Percentiles rank a stretch among this genome's conserved stretches.
These are phyloP conservation scores for Campoletis raptor DNA, from an alignment of 2,888 invertebrate species.

Conservation along the genomic window DNA sequence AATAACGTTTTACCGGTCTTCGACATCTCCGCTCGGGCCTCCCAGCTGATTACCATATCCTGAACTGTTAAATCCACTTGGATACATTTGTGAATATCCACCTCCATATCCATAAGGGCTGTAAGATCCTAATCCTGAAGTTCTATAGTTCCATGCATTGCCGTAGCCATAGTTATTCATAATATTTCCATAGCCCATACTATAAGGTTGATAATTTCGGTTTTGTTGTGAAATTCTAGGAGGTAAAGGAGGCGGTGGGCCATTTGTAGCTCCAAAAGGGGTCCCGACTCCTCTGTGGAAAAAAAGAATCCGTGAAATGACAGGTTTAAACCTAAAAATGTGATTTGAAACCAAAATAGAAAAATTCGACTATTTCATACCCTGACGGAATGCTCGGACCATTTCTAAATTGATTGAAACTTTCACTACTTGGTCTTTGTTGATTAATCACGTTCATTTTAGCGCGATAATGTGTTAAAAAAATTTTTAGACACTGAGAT, in stretches of 20 bases:
- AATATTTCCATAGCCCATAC: conserved; percentile 67
- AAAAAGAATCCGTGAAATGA: background rate
- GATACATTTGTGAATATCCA: conserved; percentile 84
- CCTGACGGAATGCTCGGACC: conserved; percentile 65
- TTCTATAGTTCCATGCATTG: conserved; percentile 71
- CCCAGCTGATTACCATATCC: conserved; percentile 72
- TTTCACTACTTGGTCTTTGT: conserved; percentile 72
- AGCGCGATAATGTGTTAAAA: background rate
- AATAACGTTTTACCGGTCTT: conserved; percentile 89
- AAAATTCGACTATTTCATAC: conserved; percentile 7
- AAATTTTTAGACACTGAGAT: background rate
- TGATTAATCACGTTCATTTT: conserved; percentile 63
- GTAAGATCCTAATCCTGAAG: conserved; percentile 69
- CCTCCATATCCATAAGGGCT: conserved; percentile 82
- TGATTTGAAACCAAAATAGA: background rate
- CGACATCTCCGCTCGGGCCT: conserved; percentile 86
- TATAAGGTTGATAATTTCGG: conserved; percentile 73
- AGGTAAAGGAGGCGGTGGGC: conserved; percentile 80
- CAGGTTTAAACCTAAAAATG: background rate
- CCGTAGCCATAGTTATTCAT: conserved; percentile 66
- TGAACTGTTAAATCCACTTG: conserved; percentile 78
- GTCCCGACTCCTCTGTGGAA: conserved; percentile 1
- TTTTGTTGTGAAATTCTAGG: conserved; percentile 74
- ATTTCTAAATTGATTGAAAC: conserved; percentile 76
- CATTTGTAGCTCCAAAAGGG: conserved; percentile 27